phyloP scores from a whole-genome alignment of 37 sponge, comb jelly and placozoan genomes.

The Halichondria panicea region DNA sequence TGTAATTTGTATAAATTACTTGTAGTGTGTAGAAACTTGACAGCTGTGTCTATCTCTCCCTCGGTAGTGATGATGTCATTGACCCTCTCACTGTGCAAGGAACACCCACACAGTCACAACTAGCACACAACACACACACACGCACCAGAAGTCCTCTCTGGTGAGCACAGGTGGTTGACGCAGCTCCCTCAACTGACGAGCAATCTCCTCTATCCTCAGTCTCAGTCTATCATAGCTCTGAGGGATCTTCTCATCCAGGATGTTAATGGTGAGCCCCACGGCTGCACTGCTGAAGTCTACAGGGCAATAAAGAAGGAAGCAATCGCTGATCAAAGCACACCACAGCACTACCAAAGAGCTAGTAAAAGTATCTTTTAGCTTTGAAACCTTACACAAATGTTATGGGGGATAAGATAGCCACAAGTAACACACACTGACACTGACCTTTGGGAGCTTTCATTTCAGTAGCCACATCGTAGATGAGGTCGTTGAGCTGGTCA shows the following conservation, averaged over 20 bases:
- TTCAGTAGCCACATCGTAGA: conserved; percentile 46
- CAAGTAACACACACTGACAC: no score
- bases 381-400: no score
- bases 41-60: conserved; percentile 53
- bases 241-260: conserved; percentile 68
- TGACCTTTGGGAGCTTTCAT: conserved; percentile 55
- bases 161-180: conserved; percentile 3
- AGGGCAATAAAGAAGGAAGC: no score
- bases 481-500: conserved; percentile 38
- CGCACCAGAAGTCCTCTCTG: conserved; percentile 52
- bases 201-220: conserved; percentile 18
- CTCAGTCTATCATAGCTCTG: conserved; percentile 37
- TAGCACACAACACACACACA: background rate
- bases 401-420: no score
- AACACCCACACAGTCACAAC: background rate
- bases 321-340: no score
- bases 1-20: conserved; percentile 31
- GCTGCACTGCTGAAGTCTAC: no score
- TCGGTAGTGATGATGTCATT: conserved; percentile 16
- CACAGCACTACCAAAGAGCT: no score
- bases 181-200: background rate
- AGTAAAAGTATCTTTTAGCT: no score
- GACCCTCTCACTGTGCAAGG: conserved; percentile 8
- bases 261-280: conserved; percentile 23
- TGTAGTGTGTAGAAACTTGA: conserved; percentile 68